Percentiles rank a stretch among this genome's conserved stretches.
Evolutionary conservation across 2,888 invertebrate genomes (phyloP).

Genomic region (Periphyllus acericola): DNA sequence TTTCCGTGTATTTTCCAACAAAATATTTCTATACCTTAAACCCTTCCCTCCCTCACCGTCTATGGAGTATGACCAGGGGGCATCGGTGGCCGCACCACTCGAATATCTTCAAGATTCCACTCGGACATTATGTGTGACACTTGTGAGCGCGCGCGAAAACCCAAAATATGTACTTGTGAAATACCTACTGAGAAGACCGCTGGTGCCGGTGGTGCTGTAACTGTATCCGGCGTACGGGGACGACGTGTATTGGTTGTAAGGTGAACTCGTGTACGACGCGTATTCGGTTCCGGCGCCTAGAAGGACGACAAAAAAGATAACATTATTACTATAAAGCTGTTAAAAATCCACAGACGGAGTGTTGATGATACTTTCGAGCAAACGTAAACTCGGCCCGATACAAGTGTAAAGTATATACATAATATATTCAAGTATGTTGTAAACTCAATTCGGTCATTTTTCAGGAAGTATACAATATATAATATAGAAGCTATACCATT

Average conservation of each 20-base stretch:
- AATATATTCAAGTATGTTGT: not conserved
- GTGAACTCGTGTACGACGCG: constrained; percentile 74
- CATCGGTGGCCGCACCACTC: no score
- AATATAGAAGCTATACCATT: not conserved
- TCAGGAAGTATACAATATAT: not conserved
- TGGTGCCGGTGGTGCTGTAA: constrained; percentile 64
- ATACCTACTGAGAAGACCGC: constrained; percentile 74
- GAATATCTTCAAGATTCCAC: no score
- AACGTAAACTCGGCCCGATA: no score
- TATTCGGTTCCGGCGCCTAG: constrained; percentile 75
- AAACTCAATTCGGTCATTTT: not conserved
- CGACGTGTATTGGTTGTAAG: constrained; percentile 81
- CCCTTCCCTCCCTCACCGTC: no score
- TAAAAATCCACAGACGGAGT: no score
- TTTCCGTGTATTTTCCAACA: no score
- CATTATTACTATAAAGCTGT: not conserved
- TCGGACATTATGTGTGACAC: not conserved
- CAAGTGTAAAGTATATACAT: no score
- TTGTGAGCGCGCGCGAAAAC: not conserved
- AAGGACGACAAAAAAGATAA: constrained; percentile 64
- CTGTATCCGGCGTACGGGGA: constrained; percentile 72
- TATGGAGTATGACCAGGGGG: no score
- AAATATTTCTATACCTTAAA: no score
- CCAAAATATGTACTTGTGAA: constrained; percentile 18
- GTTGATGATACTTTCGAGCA: no score